Conservation (phyloP, 2,113 vertebrate genomes). For the Peromyscus polionotus region DNA sequence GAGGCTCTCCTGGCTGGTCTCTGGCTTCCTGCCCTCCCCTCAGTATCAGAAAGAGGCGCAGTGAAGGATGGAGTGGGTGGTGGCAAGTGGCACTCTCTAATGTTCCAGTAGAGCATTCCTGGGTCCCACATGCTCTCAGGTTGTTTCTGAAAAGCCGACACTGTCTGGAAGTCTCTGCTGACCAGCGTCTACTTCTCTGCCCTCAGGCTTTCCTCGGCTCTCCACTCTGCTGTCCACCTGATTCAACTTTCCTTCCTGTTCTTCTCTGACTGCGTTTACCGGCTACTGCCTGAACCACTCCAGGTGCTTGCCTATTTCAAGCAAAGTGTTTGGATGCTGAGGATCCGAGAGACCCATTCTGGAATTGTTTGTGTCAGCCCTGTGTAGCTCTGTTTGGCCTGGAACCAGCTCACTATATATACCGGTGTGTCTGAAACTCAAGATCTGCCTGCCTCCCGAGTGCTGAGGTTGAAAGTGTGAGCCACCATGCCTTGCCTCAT, state of each 20-base stretch:
- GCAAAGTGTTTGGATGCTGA: neutral
- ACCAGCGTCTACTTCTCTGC: neutral
- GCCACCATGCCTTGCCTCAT: too few relatives aligned
- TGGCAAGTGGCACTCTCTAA: neutral
- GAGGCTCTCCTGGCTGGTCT: neutral
- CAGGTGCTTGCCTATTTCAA: neutral
- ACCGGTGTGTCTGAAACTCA: neutral
- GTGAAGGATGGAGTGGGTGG: neutral
- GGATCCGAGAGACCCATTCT: neutral
- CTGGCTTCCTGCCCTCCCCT: neutral
- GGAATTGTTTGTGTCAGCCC: neutral
- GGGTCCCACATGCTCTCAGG: accelerated
- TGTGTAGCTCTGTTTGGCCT: neutral
- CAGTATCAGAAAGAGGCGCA: neutral
- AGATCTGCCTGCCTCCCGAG: neutral
- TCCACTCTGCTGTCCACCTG: neutral
- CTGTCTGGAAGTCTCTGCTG: neutral
- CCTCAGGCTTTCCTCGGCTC: neutral
- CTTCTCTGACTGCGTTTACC: neutral
- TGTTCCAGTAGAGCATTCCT: accelerated
- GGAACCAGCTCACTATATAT: neutral
- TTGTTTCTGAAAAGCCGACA: too few relatives aligned
- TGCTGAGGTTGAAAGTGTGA: neutral
- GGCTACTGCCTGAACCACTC: neutral
- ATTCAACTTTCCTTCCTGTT: neutral